A percentile compares a stretch with the other conserved stretches of the same genome.
Evolutionary conservation across 2,113 vertebrate genomes (phyloP).

Genomic region (Aptenodytes forsteri): DNA sequence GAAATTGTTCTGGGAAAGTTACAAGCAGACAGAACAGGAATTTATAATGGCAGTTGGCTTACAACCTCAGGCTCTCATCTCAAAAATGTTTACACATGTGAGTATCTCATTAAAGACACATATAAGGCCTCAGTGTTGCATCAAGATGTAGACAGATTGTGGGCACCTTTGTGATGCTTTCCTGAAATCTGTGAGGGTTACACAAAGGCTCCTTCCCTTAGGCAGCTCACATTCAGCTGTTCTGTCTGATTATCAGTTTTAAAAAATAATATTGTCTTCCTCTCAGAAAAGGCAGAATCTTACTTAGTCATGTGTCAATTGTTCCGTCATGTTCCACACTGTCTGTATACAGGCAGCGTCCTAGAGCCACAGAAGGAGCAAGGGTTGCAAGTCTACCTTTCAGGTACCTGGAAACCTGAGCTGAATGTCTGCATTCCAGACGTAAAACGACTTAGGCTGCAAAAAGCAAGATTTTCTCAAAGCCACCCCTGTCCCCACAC

Average conservation of each 20-base stretch:
- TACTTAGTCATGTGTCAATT: background rate
- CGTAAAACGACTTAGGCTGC: background rate
- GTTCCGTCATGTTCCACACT: background rate
- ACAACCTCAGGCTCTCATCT: background rate
- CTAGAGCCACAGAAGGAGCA: background rate
- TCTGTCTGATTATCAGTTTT: background rate
- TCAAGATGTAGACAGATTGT: background rate
- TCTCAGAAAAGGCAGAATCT: background rate
- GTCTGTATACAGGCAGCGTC: background rate
- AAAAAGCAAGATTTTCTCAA: background rate
- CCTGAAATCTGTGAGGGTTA: background rate
- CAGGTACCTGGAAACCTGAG: background rate
- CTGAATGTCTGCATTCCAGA: background rate
- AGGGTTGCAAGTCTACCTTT: background rate
- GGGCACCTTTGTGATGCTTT: background rate
- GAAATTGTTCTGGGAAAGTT: slow-evolving; percentile 24
- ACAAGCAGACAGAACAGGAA: background rate
- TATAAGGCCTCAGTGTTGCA: background rate
- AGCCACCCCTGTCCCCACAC: background rate
- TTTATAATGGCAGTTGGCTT: background rate
- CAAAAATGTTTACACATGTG: background rate
- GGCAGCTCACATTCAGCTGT: background rate
- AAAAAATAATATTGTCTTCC: background rate
- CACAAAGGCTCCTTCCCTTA: background rate
- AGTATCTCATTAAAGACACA: background rate